phyloP scores from a whole-genome alignment of 2,888 invertebrate species.

The Oscheius myriophilus region DNA sequence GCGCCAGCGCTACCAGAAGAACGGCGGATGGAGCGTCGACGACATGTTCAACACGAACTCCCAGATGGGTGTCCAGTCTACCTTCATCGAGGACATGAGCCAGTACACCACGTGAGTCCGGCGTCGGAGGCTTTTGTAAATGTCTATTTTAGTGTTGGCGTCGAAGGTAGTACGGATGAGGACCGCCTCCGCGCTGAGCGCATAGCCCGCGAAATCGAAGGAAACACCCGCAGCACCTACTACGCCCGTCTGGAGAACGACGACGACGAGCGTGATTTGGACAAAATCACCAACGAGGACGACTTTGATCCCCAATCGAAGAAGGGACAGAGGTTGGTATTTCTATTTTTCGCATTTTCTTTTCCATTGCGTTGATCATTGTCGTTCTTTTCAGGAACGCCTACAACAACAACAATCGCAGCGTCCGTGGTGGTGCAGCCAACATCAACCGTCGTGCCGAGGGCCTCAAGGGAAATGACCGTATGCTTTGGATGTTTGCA shows the following conservation, averaged over 20 bases:
- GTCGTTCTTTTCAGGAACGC: background rate
- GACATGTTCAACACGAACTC: constrained; percentile 97
- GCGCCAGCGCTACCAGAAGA: constrained; percentile 28
- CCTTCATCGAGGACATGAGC: constrained; percentile 88
- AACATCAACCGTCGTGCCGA: constrained; percentile 40
- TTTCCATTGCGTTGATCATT: background rate
- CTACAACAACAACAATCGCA: constrained; percentile 5
- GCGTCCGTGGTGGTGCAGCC: constrained; percentile 8
- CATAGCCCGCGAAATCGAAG: constrained; percentile 92
- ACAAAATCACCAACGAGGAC: constrained; percentile 48
- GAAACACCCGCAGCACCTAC: constrained; percentile 83
- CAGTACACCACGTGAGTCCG: constrained; percentile 82
- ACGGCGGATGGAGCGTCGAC: constrained; percentile 85
- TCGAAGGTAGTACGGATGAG: constrained; percentile 86
- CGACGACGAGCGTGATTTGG: constrained; percentile 73
- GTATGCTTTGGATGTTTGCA: constrained; percentile 10
- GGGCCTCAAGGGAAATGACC: constrained; percentile 35
- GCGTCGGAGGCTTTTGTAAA: too few species aligned
- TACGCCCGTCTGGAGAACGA: constrained; percentile 86
- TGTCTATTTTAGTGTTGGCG: constrained; percentile 76
- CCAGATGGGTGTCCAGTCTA: constrained; percentile 87
- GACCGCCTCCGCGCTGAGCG: constrained; percentile 88
- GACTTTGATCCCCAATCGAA: constrained; percentile 33
- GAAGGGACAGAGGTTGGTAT: constrained; percentile 2
- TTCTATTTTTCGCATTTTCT: background rate